Evolutionary conservation across 2,888 invertebrate genomes (phyloP).

Genomic region (Thera britannica): DNA sequence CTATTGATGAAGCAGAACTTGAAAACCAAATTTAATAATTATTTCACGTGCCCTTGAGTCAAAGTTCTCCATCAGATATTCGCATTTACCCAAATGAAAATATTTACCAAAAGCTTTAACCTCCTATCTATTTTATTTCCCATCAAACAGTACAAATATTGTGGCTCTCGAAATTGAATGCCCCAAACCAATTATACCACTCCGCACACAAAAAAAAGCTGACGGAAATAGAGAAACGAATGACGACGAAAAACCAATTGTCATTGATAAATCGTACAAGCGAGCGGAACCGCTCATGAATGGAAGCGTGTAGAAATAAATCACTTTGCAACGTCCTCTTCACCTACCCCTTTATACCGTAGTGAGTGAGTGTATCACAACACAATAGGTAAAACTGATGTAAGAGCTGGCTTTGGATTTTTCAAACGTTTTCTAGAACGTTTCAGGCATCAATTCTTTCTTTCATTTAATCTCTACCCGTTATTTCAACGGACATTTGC

Average conservation of each 20-base stretch:
- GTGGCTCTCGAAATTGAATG: conserved; percentile 3
- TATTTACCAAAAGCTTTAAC: too few relatives aligned
- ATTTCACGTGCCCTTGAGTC: too few relatives aligned
- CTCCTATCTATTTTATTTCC: not conserved
- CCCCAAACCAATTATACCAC: conserved; percentile 9
- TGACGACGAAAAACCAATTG: conserved; percentile 55
- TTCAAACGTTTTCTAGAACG: conserved; percentile 1
- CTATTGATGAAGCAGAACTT: too few relatives aligned
- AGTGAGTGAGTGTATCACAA: not conserved
- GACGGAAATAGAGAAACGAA: conserved; percentile 48
- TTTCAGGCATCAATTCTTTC: not conserved
- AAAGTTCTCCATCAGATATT: not conserved
- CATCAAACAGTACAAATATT: not conserved
- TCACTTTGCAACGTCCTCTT: conserved; percentile 49
- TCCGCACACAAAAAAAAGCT: conserved; percentile 7
- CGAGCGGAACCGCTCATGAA: conserved; percentile 59
- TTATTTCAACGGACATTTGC: not conserved
- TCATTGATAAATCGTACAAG: conserved; percentile 62
- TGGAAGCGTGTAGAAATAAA: conserved; percentile 57
- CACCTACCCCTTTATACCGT: conserved; percentile 29
- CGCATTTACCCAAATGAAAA: too few relatives aligned
- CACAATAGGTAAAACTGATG: conserved; percentile 7
- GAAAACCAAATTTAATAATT: too few relatives aligned
- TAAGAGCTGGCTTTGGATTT: conserved; percentile 1
- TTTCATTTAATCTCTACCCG: too few relatives aligned